Evolutionary conservation across 2,797 vertebrate genomes (phyloP), one percentile per base, ranked within the genome.

Genomic region (Myotis vivesi): DNA sequence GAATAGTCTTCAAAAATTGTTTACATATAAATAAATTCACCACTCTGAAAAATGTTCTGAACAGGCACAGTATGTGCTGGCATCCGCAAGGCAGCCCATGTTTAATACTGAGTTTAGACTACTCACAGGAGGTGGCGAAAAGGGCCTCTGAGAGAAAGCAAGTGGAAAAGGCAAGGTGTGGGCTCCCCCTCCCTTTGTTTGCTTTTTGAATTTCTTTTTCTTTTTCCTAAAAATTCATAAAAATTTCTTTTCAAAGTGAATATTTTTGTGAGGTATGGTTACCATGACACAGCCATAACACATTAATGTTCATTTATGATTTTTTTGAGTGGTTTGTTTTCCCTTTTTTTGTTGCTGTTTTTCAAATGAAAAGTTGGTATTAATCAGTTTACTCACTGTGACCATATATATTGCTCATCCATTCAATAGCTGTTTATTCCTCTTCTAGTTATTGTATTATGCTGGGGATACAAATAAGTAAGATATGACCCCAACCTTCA

Each of bases 21-120:
- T 98, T 97, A 30, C 94, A 69, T 46, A 87, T 28, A 97, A 95
- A 91, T 97, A 84, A 80, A 87, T 92, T 94, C 17, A 90, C 55
- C 30, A 68, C 57, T 95, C 12, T 3, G 36, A 92, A 79, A 80
- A 93, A 36, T 92, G 55, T 76, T 95, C 68, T 72, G 85, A 51
- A 22, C 44, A 25, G 71, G 85, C 95, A 41, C n/a, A 28, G 10
- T 75, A 3, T 59, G 10, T 94, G 3, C 46, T 87, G 11, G 83
- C 91, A 71, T 87, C 57, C 87, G 59, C 30, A n/a, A 49, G 91
- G 59, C 84, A 75, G 11, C n/a, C 38, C 36, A 15, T 55, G 1
- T 44, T 69, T 82, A 91, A 95, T 81, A 49, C 30, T 49, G 49
- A 91, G 38, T 80, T 91, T 85, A 77, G 64, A 73, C 81, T 76